Percentiles rank a stretch among this genome's conserved stretches.
Evolutionary conservation across 2,113 vertebrate genomes (phyloP).

Genomic region (Pangasianodon hypophthalmus): DNA sequence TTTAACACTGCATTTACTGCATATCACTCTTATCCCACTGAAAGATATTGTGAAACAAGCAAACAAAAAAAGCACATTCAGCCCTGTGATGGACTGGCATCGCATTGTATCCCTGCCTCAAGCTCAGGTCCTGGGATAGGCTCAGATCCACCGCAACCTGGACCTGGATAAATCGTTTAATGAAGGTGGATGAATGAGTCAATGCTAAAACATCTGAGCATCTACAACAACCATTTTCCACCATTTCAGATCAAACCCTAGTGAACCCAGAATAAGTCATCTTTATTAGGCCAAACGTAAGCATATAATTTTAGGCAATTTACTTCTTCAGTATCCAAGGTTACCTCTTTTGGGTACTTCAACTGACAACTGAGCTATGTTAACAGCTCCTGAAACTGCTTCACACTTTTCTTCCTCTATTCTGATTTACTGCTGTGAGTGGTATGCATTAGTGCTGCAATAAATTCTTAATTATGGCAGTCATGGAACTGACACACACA

Average conservation of each 20-base stretch:
- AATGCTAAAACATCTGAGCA: background rate
- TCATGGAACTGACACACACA: background rate
- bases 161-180: background rate
- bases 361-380: background rate
- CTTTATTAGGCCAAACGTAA: background rate
- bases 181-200: background rate
- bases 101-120: background rate
- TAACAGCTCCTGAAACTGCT: background rate
- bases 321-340: background rate
- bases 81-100: background rate
- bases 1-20: background rate
- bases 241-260: background rate
- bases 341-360: background rate
- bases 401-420: background rate
- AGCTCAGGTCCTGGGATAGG: background rate
- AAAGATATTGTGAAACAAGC: background rate
- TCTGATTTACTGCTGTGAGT: background rate
- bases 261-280: background rate
- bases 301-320: background rate
- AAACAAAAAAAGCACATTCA: background rate
- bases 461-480: background rate
- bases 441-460: background rate
- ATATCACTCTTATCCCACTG: background rate
- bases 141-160: background rate
- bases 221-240: background rate